Evolutionary conservation across 2,797 vertebrate genomes (phyloP), one percentile per base, ranked within the genome.

Genomic region (Lophotriccus pileatus): DNA sequence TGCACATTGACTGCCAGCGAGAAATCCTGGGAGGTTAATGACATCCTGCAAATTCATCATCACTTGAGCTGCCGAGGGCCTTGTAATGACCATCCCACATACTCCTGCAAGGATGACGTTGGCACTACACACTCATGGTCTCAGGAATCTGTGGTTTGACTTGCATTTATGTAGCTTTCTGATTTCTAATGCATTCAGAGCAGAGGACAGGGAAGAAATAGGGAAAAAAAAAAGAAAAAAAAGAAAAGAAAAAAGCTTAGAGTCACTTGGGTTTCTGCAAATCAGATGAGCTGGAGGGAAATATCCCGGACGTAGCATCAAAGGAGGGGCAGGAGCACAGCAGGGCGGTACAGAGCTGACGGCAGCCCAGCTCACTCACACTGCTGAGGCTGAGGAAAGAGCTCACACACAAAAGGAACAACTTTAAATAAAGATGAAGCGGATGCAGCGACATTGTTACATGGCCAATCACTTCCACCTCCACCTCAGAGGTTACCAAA

Each of bases 361-460:
- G 25, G 56, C 90, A 94, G 83, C 92, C 77, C 70, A 34, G 72
- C 76, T 74, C 22, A 6, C 52, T 79, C 25, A 14, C 36, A 6
- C 66, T 60, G 72, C 90, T 28, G 60, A 70, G 78, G 50, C 9
- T 77, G 55, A 25, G 79, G 28, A 87, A 67, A 59, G 73, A 89
- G 84, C 82, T 87, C 60, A 67, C 0, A 18, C 62, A 89, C 84
- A 94, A 94, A 96, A 93, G 94, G 66, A 90, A 75, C 66, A 89
- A 67, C 76, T 95, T 94, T 93, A 95, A 84, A 84, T 92, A 96
- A 95, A 95, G 96, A 96, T 89, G 90, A 96, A 95, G 88, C 22
- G 1, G 62, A 93, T 63, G 62, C 72, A 69, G 86, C 0, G 76
- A 75, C 88, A 89, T 70, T 88, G 94, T 47, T 46, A 74, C 37